Evolutionary conservation across 2,888 invertebrate genomes (phyloP).

Genomic region (Idaea aversata): DNA sequence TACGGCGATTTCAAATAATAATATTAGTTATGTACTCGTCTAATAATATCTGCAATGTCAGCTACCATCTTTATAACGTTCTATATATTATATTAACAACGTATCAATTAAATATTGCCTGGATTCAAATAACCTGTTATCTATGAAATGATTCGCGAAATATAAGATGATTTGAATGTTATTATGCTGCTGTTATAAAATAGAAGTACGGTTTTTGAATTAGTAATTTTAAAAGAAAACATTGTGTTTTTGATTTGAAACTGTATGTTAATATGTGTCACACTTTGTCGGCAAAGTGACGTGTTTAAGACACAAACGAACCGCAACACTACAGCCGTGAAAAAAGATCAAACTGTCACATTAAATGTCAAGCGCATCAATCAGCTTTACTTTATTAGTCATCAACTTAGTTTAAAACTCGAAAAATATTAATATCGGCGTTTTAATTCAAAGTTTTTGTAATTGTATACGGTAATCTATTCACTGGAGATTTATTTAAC

Average conservation of each 20-base stretch:
- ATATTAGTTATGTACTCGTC: background rate
- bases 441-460: conserved; percentile 17
- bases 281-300: background rate
- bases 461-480: conserved; percentile 45
- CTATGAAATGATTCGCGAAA: no score
- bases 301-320: background rate
- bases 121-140: no score
- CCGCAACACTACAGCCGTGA: background rate
- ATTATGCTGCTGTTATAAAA: no score
- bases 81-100: background rate
- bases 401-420: background rate
- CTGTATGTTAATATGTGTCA: background rate
- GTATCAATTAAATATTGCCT: no score
- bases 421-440: conserved; percentile 22
- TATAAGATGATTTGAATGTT: no score
- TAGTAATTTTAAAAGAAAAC: no score
- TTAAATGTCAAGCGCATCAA: conserved; percentile 1
- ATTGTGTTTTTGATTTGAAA: background rate
- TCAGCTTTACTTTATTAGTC: background rate
- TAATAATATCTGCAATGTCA: background rate
- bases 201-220: no score
- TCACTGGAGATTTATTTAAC: conserved; percentile 60
- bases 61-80: background rate
- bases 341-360: background rate
- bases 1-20: background rate